Conservation (phyloP, 2,113 vertebrate species). For the Vulpes vulpes region DNA sequence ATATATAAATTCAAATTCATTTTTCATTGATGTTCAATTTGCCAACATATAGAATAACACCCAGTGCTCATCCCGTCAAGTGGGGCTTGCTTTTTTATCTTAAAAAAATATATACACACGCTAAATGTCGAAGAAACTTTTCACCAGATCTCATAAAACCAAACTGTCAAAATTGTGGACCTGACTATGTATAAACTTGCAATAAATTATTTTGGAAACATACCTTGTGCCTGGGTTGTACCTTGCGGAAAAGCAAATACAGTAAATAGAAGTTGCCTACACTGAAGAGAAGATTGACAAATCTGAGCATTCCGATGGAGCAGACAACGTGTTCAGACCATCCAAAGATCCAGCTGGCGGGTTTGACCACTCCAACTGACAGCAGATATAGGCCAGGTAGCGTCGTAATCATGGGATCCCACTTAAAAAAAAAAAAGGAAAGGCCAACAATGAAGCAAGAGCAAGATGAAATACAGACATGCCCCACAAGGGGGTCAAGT, state of each 20-base stretch:
- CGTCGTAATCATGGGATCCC: slow-evolving; percentile 99
- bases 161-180: not conserved
- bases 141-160: not conserved
- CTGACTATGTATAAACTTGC: not conserved
- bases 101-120: not conserved
- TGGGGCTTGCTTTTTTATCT: not conserved
- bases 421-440: slow-evolving; percentile 87
- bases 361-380: slow-evolving; percentile 94
- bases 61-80: too few species aligned
- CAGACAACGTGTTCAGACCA: slow-evolving; percentile 92
- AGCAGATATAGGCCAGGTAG: slow-evolving; percentile 95
- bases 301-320: slow-evolving; percentile 95
- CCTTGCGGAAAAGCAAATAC: slow-evolving; percentile 92
- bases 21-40: too few species aligned
- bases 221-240: slow-evolving; percentile 95
- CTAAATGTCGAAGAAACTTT: not conserved
- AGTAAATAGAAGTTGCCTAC: slow-evolving; percentile 96
- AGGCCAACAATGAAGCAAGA: not conserved
- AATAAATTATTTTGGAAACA: not conserved
- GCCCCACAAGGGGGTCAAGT: not conserved
- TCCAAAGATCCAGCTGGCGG: slow-evolving; percentile 91
- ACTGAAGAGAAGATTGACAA: slow-evolving; percentile 97
- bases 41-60: too few species aligned
- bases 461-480: not conserved
- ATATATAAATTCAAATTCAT: too few species aligned